phyloP scores from a whole-genome alignment of 2,888 invertebrate genomes.

The Clepsis dumicolana region DNA sequence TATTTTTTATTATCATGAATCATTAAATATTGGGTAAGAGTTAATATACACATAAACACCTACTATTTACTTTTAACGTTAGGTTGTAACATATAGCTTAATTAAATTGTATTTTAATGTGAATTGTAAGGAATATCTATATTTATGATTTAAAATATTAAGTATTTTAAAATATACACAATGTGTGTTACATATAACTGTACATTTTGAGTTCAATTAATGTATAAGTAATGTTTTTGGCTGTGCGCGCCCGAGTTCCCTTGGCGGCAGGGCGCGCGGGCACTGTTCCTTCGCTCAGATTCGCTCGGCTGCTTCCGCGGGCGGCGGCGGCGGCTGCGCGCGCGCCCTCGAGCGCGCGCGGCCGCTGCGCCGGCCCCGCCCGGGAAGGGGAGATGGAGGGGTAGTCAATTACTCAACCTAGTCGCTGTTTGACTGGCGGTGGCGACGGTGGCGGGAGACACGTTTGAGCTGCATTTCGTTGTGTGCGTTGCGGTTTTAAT shows the following conservation, averaged over 20 bases:
- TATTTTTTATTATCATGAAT: constrained; percentile 55
- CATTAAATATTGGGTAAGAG: constrained; percentile 62
- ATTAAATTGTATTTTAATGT: constrained; percentile 69
- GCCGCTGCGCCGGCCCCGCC: constrained; percentile 10
- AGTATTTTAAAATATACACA: constrained; percentile 78
- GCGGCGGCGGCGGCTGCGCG: constrained; percentile 46
- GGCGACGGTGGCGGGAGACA: too few species aligned
- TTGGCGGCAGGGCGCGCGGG: constrained; percentile 52
- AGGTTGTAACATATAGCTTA: constrained; percentile 73
- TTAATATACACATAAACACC: constrained; percentile 66
- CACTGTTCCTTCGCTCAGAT: constrained; percentile 79
- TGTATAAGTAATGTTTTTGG: constrained; percentile 55
- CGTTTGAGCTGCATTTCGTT: too few species aligned
- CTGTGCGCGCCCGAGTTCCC: constrained; percentile 28
- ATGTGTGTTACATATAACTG: constrained; percentile 78
- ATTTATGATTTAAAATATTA: constrained; percentile 79
- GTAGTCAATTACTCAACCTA: neutral
- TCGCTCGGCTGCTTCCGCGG: constrained; percentile 51
- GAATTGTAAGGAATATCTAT: constrained; percentile 77
- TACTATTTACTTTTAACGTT: constrained; percentile 78
- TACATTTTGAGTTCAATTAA: constrained; percentile 81
- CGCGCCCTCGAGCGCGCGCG: constrained; percentile 5
- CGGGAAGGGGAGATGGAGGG: constrained; percentile 21
- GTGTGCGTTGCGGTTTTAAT: neutral
- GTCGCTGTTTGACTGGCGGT: neutral